These are phyloP conservation scores for Lordiphosa clarofinis DNA, from an alignment of 1,140 invertebrate genomes.

Conservation along the genomic window DNA sequence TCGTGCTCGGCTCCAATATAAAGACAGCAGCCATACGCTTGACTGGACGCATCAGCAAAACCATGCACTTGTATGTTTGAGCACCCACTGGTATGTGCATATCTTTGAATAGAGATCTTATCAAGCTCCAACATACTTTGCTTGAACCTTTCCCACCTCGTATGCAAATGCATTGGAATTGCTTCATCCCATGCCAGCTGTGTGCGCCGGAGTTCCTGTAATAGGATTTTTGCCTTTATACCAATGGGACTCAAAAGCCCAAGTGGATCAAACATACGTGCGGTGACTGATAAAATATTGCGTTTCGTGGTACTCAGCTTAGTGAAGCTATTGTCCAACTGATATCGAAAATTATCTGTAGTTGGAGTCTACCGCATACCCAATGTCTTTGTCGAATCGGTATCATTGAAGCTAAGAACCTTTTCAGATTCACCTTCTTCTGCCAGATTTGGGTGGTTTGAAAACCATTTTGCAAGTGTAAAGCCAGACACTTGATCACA, in stretches of 20 bases:
- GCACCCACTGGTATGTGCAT: too few relatives aligned
- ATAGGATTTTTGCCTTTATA: constrained; percentile 70
- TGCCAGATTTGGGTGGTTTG: constrained; percentile 35
- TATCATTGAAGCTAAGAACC: constrained; percentile 31
- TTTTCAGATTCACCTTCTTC: constrained; percentile 23
- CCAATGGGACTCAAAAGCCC: constrained; percentile 70
- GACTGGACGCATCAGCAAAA: too few relatives aligned
- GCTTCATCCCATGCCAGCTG: constrained; percentile 66
- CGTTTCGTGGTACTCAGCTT: constrained; percentile 48
- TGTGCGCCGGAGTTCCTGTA: constrained; percentile 74
- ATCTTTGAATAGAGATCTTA: too few relatives aligned
- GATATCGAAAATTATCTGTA: constrained; percentile 41
- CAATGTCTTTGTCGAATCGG: constrained; percentile 49
- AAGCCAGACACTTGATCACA: constrained; percentile 43
- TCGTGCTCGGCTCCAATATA: constrained; percentile 10
- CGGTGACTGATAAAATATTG: constrained; percentile 43
- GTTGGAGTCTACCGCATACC: constrained; percentile 52
- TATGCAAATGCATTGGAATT: constrained; percentile 20
- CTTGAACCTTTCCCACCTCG: constrained; percentile 31
- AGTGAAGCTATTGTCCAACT: constrained; percentile 14
- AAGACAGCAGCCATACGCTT: too few relatives aligned
- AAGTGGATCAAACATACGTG: constrained; percentile 57
- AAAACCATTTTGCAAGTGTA: constrained; percentile 49
- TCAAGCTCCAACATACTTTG: not conserved
- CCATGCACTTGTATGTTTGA: too few relatives aligned